Evolutionary conservation across 2,797 vertebrate species (phyloP).

Genomic region (Capromys pilorides): DNA sequence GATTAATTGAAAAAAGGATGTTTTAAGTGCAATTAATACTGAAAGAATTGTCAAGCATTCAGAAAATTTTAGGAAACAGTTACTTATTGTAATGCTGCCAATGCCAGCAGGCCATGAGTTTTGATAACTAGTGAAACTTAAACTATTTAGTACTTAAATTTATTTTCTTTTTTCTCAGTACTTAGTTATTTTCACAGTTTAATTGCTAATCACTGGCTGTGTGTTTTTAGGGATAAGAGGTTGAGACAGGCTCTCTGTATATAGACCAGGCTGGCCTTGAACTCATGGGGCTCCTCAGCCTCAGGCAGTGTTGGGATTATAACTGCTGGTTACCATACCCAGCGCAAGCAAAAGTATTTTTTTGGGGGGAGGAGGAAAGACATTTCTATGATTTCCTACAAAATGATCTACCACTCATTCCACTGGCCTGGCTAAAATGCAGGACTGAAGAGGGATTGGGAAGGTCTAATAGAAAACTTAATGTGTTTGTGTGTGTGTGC

Average conservation of each 20-base stretch:
- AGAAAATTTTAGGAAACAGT: slow-evolving; percentile 76
- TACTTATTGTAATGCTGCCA: slow-evolving; percentile 75
- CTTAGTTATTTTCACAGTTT: slow-evolving; percentile 76
- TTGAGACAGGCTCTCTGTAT: background rate
- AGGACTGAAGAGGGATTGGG: background rate
- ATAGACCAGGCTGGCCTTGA: background rate
- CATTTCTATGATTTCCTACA: slow-evolving; percentile 59
- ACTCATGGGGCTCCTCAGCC: background rate
- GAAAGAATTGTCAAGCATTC: slow-evolving; percentile 77
- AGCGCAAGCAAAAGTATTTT: slow-evolving; percentile 51
- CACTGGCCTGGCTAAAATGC: background rate
- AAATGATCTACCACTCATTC: background rate
- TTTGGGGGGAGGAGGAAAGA: background rate
- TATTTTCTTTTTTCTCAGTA: background rate
- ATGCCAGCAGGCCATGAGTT: slow-evolving; percentile 67
- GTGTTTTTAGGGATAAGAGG: slow-evolving; percentile 29
- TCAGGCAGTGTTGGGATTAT: background rate
- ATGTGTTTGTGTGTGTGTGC: background rate
- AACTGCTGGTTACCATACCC: background rate
- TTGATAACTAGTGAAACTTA: slow-evolving; percentile 75
- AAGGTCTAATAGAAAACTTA: background rate
- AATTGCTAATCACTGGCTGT: slow-evolving; percentile 75
- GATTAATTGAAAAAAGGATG: slow-evolving; percentile 62
- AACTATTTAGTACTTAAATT: slow-evolving; percentile 76
- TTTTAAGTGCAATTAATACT: slow-evolving; percentile 85